Evolutionary conservation across 2,888 invertebrate genomes (phyloP).

Genomic region (Amaurobius ferox): DNA sequence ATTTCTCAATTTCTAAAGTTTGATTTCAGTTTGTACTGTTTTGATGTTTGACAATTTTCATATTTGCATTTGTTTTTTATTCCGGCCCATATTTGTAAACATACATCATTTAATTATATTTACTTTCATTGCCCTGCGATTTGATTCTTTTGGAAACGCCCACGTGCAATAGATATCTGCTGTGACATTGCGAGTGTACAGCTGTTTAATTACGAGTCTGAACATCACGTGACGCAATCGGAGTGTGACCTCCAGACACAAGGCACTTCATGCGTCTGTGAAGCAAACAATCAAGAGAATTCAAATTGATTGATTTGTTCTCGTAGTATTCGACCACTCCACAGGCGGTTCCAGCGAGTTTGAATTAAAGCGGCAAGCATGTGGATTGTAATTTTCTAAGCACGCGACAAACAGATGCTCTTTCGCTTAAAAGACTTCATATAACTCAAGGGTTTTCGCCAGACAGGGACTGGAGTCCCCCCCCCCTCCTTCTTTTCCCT

Average conservation of each 20-base stretch:
- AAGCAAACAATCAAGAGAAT: background rate
- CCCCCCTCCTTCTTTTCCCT: too few species aligned
- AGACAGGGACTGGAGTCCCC: too few species aligned
- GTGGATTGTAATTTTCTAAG: background rate
- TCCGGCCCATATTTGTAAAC: too few species aligned
- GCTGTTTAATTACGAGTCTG: background rate
- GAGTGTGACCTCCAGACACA: slow-evolving; percentile 1
- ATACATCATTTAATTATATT: too few species aligned
- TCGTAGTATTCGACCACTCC: background rate
- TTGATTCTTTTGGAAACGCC: background rate
- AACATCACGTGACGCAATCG: background rate
- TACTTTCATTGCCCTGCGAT: too few species aligned
- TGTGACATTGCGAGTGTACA: background rate
- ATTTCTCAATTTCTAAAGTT: too few species aligned
- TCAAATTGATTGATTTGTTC: slow-evolving; percentile 14
- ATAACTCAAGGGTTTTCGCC: too few species aligned
- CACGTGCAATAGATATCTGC: background rate
- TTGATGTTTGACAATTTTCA: too few species aligned
- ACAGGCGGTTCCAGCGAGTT: background rate
- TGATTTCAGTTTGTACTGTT: too few species aligned
- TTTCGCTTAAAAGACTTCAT: too few species aligned
- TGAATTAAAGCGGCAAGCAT: background rate
- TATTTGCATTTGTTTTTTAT: too few species aligned
- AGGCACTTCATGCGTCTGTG: background rate
- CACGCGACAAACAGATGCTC: background rate